Evolutionary conservation across 2,797 vertebrate species (phyloP), one percentile per base, ranked within the genome.

Genomic region (Falco biarmicus): DNA sequence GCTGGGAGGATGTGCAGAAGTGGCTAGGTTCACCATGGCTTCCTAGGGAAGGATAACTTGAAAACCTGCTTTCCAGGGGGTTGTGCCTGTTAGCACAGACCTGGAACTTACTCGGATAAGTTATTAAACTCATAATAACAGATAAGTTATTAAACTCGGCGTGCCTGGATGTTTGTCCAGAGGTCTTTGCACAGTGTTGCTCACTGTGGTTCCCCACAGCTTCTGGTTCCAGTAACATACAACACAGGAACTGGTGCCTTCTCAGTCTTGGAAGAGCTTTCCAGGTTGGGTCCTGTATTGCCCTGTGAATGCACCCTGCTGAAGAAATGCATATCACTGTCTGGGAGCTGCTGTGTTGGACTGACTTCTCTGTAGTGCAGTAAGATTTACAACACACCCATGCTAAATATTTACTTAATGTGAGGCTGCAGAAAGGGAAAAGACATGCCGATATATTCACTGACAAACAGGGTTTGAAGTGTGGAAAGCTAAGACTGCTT

Each of bases 351-450:
- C 54, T 64, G 41, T 47, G 45, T 17, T 24, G 11, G 50, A 34
- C 64, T 76, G 41, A 16, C 60, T 80, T 66, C 41, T 76, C 29
- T 56, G 14, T 37, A n/a, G 81, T 32, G 29, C 69, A 77, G 12
- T 24, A 56, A 80, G 51, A 76, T 64, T 80, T 86, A 60, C 74
- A 76, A 56, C 29, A 56, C 41, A 20, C 68, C 64, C 32, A 51
- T 76, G 45, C 45, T 89, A 91, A 94, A 73, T 93, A 80, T 86
- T 95, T 95, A 71, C 90, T 89, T 84, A 43, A 64, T 47, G 15
- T 73, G 73, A 87, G 56, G 54, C 90, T 93, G 18, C 41, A 69
- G 69, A 64, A 83, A 59, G 34, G 64, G 74, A 76, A 54, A 48
- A 77, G 75, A 73, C 29, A 25, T 41, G 47, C 0, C 5, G 41